Base-by-base conservation (phyloP, 1,140 invertebrate species). In the Trachelipus rathkii region DNA sequence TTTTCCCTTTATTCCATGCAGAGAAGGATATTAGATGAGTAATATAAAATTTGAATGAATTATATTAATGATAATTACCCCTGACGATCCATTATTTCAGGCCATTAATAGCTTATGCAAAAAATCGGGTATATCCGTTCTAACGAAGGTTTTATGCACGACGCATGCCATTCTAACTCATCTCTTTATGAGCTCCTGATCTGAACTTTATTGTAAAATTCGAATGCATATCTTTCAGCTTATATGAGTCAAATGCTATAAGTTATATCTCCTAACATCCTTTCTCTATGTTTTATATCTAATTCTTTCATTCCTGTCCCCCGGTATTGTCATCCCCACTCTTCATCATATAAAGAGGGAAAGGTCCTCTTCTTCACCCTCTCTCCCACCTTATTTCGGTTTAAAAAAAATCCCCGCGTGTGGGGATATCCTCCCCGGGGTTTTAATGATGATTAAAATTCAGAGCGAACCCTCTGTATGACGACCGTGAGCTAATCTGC, bases 361-460 rank as follows among this genome's bases (percentile, higher is more conserved):
- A 10, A 33, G 21, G 21, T 68, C 66, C 21, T 68, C 70, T 71
- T 44, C 24, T n/a, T 71, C 66, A 68, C 66, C 66, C 33, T 68
- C 33, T 68, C 66, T 24, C 66, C 33, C 21, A 24, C 10, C 19
- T 24, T 68, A 19, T 15, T 10, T 7, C n/a, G 66, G 66, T 33
- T 71, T 43, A 44, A 33, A 33, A 33, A 33, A 15, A 33, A 19
- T 44, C 70, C 21, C 70, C 70, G 10, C 1, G 19, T 44, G 10
- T 44, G 24, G 13, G 33, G 24, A 53, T 24, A 45, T 50, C 50
- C n/a, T 50, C 53, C 53, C 23, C 44, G 50, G 72, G 45, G 72
- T 73, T 73, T 73, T 73, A 73, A 73, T 50, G 72, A 73, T 73
- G 72, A 73, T 73, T 73, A 73, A 50, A 73, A 73, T 73, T 46